Evolutionary conservation across 2,888 invertebrate species (phyloP), one percentile per base, ranked within the genome.

Genomic region (Parapristionchus giblindavisi): DNA sequence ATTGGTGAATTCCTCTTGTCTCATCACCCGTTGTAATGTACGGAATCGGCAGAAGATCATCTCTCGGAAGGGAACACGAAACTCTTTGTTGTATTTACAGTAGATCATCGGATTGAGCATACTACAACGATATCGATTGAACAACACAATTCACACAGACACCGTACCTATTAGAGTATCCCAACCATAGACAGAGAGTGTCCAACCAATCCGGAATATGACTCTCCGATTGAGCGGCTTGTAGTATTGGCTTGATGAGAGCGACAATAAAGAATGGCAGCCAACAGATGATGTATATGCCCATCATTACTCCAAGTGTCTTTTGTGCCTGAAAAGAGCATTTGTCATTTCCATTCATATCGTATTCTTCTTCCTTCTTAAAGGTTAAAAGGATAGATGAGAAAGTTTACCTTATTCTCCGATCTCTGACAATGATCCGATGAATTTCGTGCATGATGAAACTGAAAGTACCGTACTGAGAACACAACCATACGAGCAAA

Each of bases 261-360:
- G 97, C 96, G 78, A 97, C 91, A 68, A 95, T 95, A 91, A 99
- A 99, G 91, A 99, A 99, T 2, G 98, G 98, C 81, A 96, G 94
- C 97, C 98, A 98, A 90, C 97, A 98, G 78, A 96, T 92, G 8
- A 98, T 92, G 90, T 98, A 91, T 17, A 96, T 95, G n/a, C 96
- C 96, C 95, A 98, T 97, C 84, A 99, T 98, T 80, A 99, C 94
- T 75, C 98, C 98, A 48, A 73, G 48, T 14, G 73, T 73, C 29
- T 73, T 73, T 61, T 73, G 73, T 24, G 73, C 73, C 70, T 71
- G 40, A 24, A 32, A 56, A 34, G 4, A 29, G 24, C 34, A 32
- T 61, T 38, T 61, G 61, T 34, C 1, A 17, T 1, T 68, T 11
- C 52, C 51, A 0, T 24, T 52, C 1, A 17, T 27, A 27, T 56